Evolutionary conservation across 2,888 invertebrate species (phyloP).

Genomic region (Steinernema carpocapsae): DNA sequence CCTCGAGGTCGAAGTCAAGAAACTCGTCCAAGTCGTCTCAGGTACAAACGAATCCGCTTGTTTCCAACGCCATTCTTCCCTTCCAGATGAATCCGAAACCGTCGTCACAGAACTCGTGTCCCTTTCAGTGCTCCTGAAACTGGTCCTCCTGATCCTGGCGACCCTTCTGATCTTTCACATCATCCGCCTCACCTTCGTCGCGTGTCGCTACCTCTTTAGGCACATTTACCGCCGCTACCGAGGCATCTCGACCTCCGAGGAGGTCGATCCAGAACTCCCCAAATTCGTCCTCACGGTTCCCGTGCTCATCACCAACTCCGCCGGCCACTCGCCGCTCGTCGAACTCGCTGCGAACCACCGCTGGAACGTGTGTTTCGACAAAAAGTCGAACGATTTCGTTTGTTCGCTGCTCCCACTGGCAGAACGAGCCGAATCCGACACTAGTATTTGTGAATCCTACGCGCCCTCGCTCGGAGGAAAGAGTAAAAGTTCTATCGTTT

Average conservation of each 20-base stretch:
- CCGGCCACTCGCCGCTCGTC: neutral
- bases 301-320: neutral
- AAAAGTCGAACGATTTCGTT: constrained; percentile 7
- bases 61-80: neutral
- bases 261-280: neutral
- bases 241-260: neutral
- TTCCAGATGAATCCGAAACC: neutral
- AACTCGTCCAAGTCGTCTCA: constrained; percentile 5
- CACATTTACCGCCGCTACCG: neutral
- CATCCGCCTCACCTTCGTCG: constrained; percentile 25
- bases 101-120: constrained; percentile 11
- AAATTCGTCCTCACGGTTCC: constrained; percentile 21
- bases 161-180: constrained; percentile 13
- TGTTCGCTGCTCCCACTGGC: neutral
- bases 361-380: constrained; percentile 16
- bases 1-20: constrained; percentile 7
- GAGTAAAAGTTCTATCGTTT: constrained; percentile 14
- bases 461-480: neutral
- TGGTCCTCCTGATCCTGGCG: constrained; percentile 11
- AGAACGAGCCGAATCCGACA: constrained; percentile 2
- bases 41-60: neutral
- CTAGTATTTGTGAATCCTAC: neutral
- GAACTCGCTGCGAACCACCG: constrained; percentile 7
- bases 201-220: neutral
- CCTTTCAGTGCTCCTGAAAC: constrained; percentile 19